phyloP scores from a whole-genome alignment of 1,140 invertebrate genomes.

The Halictus rubicundus region DNA sequence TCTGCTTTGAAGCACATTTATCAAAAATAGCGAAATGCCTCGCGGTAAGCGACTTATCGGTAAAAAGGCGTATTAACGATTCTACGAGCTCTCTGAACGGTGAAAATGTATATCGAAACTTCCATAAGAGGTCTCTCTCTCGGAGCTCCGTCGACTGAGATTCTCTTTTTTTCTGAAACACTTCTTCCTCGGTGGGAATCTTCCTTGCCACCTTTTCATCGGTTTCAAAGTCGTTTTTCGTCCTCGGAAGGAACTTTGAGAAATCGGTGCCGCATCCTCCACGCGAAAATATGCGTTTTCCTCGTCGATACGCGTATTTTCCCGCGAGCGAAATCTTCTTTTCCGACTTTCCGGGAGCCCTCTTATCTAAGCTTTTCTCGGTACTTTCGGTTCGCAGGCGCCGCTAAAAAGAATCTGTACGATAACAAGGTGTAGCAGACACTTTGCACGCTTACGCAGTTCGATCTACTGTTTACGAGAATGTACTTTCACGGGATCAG shows the following conservation, averaged over 20 bases:
- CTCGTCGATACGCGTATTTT: neutral
- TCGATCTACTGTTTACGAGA: too few species aligned
- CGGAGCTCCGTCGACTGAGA: neutral
- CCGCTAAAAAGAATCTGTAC: neutral
- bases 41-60: too few species aligned
- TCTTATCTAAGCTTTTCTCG: neutral
- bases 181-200: neutral
- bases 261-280: neutral
- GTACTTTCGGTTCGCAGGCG: neutral
- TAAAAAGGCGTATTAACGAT: neutral
- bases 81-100: neutral
- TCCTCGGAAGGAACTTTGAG: neutral
- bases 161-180: neutral
- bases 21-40: too few species aligned
- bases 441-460: too few species aligned
- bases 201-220: neutral
- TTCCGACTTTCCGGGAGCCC: neutral
- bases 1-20: too few species aligned
- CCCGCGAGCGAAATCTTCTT: neutral
- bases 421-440: neutral
- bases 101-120: neutral
- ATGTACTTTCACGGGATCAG: too few species aligned
- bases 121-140: neutral
- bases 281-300: neutral
- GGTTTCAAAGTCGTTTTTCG: constrained; percentile 3